Evolutionary conservation across 1,140 invertebrate species (phyloP).

Genomic region (Physella acuta): DNA sequence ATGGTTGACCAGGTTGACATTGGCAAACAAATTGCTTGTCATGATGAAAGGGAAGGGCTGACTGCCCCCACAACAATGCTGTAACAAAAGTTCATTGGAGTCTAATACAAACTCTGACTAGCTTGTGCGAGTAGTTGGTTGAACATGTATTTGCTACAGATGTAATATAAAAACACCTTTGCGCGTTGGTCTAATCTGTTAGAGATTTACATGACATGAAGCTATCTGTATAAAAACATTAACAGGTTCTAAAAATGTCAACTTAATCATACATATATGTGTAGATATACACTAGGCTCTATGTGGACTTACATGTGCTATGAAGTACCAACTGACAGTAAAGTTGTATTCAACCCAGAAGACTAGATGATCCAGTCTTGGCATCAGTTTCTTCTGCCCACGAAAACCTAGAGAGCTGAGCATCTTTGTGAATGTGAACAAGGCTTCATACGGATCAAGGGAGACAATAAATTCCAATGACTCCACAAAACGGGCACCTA

Average conservation of each 20-base stretch:
- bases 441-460: conserved; percentile 36
- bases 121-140: too few species aligned
- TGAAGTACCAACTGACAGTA: conserved; percentile 31
- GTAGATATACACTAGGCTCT: too few species aligned
- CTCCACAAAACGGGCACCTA: conserved; percentile 7
- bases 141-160: too few species aligned
- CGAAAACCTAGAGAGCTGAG: conserved; percentile 27
- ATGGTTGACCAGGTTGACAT: neutral
- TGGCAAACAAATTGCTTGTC: neutral
- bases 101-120: too few species aligned
- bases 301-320: conserved; percentile 32
- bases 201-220: too few species aligned
- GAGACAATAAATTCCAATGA: neutral
- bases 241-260: too few species aligned
- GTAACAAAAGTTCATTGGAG: too few species aligned
- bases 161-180: too few species aligned
- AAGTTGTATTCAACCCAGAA: conserved; percentile 43
- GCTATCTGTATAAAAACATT: too few species aligned
- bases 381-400: conserved; percentile 27
- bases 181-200: too few species aligned
- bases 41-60: conserved; percentile 4
- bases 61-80: too few species aligned
- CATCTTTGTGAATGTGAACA: conserved; percentile 43
- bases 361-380: conserved; percentile 30
- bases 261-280: too few species aligned